These are phyloP conservation scores for Blastobasis lacticolella DNA, from an alignment of 2,888 invertebrate genomes.

Conservation along the genomic window DNA sequence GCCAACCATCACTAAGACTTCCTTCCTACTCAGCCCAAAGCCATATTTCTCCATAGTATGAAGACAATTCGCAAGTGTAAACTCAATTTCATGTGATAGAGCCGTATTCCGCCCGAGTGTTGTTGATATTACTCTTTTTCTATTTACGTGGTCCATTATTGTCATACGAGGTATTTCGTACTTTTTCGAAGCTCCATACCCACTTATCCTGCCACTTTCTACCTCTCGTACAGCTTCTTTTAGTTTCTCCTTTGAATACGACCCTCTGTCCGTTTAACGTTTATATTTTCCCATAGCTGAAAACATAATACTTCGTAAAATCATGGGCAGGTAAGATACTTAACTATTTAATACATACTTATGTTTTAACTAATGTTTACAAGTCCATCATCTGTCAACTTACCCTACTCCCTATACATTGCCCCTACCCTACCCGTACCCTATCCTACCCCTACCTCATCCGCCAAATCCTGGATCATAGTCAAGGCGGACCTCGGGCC, in stretches of 20 bases:
- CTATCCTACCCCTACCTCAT: no score
- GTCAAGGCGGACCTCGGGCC: no score
- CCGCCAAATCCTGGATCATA: no score
- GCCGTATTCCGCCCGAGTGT: conserved; percentile 8
- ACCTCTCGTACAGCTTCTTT: conserved; percentile 9
- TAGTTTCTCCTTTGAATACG: conserved; percentile 9
- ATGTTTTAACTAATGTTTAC: no score
- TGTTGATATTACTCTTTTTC: conserved; percentile 3
- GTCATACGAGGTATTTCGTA: conserved; percentile 11
- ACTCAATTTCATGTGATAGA: conserved; percentile 5
- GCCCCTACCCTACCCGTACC: no score
- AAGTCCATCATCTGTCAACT: no score
- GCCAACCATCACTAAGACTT: conserved; percentile 7
- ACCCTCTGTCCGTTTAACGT: conserved; percentile 8
- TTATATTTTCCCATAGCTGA: conserved; percentile 2
- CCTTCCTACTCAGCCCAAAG: conserved; percentile 9
- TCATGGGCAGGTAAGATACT: no score
- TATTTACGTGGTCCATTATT: conserved; percentile 10
- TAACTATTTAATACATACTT: no score
- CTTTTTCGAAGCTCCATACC: conserved; percentile 7
- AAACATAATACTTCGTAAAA: no score
- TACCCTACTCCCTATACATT: no score
- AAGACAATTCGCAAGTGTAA: conserved; percentile 6
- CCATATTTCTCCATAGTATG: conserved; percentile 12
- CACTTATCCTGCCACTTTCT: conserved; percentile 3